Conservation (phyloP, 1,140 invertebrate genomes). For the Brachionus manjavacas region DNA sequence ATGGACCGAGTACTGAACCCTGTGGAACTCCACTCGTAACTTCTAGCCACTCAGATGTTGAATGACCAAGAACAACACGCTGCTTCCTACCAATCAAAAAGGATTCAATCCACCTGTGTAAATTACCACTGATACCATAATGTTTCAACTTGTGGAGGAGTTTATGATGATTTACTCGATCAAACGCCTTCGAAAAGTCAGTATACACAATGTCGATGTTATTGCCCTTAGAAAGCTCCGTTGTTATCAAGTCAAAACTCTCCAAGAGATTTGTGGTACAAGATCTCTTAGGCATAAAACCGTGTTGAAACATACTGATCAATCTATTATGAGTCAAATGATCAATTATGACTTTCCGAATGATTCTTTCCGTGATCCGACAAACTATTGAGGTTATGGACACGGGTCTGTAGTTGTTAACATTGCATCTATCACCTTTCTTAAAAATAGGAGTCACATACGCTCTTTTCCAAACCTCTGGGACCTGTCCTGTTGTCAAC, state of each 20-base stretch:
- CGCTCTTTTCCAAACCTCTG: conserved; percentile 17
- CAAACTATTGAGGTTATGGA: not conserved
- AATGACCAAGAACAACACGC: conserved; percentile 37
- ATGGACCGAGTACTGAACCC: conserved; percentile 45
- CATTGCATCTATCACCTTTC: not conserved
- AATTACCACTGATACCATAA: conserved; percentile 26
- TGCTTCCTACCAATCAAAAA: conserved; percentile 40
- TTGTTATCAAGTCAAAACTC: conserved; percentile 24
- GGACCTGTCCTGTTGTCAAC: not conserved
- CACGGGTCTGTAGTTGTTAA: conserved; percentile 35
- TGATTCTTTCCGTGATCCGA: conserved; percentile 20
- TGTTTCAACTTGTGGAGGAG: conserved; percentile 40
- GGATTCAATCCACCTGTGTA: conserved; percentile 40
- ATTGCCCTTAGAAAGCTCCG: not conserved
- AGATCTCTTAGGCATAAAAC: not conserved
- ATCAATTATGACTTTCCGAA: not conserved
- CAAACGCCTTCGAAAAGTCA: no score
- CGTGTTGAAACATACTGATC: not conserved
- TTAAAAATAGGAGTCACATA: conserved; percentile 24
- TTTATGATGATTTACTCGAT: conserved; percentile 38
- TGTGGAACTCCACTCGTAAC: conserved; percentile 44
- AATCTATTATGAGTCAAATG: not conserved
- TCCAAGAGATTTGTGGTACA: conserved; percentile 41
- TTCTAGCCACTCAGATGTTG: conserved; percentile 1
- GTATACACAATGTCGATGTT: no score